Conservation (phyloP, 2,888 invertebrate species). For the Slavum lentiscoides region DNA sequence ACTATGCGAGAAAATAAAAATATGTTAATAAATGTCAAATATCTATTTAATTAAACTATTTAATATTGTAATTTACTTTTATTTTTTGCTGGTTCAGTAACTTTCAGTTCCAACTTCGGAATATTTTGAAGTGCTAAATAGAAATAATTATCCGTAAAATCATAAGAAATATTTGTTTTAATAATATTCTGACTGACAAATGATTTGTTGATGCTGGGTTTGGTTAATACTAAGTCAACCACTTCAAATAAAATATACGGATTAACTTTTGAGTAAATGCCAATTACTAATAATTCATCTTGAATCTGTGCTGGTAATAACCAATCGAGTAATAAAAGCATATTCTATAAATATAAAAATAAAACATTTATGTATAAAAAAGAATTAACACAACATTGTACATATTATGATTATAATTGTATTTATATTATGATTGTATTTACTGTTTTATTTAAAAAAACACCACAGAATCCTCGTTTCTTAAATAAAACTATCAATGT, state of each 20-base stretch:
- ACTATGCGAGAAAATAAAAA: no score
- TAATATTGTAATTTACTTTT: constrained; percentile 24
- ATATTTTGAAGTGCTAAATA: constrained; percentile 27
- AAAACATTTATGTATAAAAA: background rate
- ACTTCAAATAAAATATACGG: constrained; percentile 33
- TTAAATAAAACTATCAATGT: constrained; percentile 40
- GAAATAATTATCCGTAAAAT: constrained; percentile 17
- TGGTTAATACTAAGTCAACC: constrained; percentile 30
- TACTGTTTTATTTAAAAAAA: constrained; percentile 17
- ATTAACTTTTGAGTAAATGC: constrained; percentile 19
- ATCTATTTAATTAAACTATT: background rate
- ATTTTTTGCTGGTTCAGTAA: background rate
- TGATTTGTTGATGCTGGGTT: constrained; percentile 9
- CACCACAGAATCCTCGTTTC: constrained; percentile 1
- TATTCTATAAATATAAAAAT: constrained; percentile 28
- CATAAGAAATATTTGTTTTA: background rate
- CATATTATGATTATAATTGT: background rate
- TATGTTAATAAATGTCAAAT: background rate
- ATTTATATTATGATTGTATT: constrained; percentile 4
- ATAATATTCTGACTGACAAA: background rate
- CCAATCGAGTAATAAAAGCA: constrained; percentile 32
- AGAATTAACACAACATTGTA: background rate
- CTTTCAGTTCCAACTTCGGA: constrained; percentile 10
- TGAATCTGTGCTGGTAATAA: constrained; percentile 12
- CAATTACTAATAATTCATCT: background rate